These are phyloP conservation scores for Falcunculus frontatus DNA, from an alignment of 2,113 vertebrate species.

Conservation along the genomic window DNA sequence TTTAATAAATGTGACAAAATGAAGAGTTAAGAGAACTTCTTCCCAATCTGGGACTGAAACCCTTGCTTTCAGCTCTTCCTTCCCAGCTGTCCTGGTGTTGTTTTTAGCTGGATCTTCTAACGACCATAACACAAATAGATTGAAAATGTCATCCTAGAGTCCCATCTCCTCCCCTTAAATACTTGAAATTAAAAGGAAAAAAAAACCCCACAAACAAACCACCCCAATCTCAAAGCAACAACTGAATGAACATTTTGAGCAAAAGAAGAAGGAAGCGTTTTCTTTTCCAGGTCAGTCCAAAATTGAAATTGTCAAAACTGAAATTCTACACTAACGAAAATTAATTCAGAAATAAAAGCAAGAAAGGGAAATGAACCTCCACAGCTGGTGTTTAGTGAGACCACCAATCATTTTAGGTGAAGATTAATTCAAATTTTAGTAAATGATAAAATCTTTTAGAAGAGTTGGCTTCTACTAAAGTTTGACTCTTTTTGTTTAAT, in stretches of 20 bases:
- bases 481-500: not conserved
- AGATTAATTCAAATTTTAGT: not conserved
- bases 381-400: not conserved
- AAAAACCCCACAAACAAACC: not conserved
- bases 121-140: not conserved
- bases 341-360: not conserved
- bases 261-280: not conserved
- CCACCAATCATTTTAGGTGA: not conserved
- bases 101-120: not conserved
- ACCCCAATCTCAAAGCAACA: not conserved
- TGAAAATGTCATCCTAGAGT: not conserved
- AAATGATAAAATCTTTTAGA: not conserved
- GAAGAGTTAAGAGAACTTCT: not conserved
- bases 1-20: not conserved
- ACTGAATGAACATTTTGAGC: not conserved
- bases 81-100: not conserved
- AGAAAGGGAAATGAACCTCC: not conserved
- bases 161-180: not conserved
- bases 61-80: not conserved
- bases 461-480: not conserved
- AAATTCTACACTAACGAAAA: not conserved
- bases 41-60: not conserved
- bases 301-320: not conserved
- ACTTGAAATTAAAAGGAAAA: not conserved
- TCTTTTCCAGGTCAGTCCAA: not conserved